Evolutionary conservation across 2,888 invertebrate species (phyloP).

Genomic region (Phasia obesa): DNA sequence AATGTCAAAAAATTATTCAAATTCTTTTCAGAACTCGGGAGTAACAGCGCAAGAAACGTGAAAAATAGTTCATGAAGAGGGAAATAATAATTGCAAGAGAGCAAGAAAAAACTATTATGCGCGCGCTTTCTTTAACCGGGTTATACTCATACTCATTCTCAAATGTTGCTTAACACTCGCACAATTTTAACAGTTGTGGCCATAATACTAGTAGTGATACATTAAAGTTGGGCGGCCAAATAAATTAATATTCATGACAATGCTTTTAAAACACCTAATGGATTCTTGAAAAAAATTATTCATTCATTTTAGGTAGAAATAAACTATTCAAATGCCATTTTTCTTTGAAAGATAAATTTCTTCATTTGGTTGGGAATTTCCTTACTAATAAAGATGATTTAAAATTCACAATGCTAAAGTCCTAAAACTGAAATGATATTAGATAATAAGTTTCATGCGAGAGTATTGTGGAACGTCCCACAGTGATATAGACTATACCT

Average conservation of each 20-base stretch:
- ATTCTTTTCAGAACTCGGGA: conserved; percentile 10
- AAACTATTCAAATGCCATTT: neutral
- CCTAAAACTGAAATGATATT: too few relatives aligned
- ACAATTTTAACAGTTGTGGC: conserved; percentile 21
- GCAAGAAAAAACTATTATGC: conserved; percentile 50
- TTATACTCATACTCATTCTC: conserved; percentile 49
- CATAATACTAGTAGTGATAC: neutral
- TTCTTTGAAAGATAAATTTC: neutral
- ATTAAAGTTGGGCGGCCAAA: neutral
- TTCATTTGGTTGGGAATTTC: neutral
- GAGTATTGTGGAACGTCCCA: too few relatives aligned
- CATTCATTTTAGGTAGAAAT: neutral
- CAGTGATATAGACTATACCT: too few relatives aligned
- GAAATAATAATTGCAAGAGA: conserved; percentile 9
- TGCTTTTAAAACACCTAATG: neutral
- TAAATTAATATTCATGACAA: neutral
- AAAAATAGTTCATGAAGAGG: neutral
- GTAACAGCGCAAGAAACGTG: neutral
- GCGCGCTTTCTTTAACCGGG: conserved; percentile 64
- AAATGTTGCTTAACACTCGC: conserved; percentile 14
- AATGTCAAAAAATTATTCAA: neutral
- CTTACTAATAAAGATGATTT: too few relatives aligned
- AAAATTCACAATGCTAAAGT: too few relatives aligned
- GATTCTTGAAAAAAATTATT: conserved; percentile 3
- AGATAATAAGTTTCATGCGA: too few relatives aligned